A percentile compares a stretch with the other conserved stretches of the same genome.
phyloP scores from a whole-genome alignment of 1,140 invertebrate species.

The Pristionchus pacificus region DNA sequence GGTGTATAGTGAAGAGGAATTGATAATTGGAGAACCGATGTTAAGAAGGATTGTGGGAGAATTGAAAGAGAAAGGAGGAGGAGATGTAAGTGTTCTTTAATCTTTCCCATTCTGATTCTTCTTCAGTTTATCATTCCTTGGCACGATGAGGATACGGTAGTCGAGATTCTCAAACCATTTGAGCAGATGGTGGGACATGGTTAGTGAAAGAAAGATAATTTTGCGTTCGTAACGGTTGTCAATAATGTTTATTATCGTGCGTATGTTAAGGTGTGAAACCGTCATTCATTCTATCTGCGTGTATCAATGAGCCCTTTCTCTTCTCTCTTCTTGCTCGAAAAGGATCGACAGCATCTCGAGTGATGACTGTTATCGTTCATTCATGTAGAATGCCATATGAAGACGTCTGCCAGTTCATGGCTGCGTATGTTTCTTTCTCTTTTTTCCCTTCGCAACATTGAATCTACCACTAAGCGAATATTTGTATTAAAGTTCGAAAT shows the following conservation, averaged over 20 bases:
- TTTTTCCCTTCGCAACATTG: too few relatives aligned
- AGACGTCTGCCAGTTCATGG: not conserved
- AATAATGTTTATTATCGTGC: not conserved
- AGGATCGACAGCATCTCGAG: not conserved
- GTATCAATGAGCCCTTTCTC: not conserved
- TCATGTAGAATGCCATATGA: not conserved
- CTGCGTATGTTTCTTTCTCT: not conserved
- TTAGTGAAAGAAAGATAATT: too few relatives aligned
- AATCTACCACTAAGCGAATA: too few relatives aligned
- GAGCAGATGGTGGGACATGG: not conserved
- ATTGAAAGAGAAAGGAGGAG: constrained; percentile 20
- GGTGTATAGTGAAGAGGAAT: constrained; percentile 13
- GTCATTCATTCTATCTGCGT: not conserved
- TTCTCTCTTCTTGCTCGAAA: not conserved
- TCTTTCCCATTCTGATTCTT: not conserved
- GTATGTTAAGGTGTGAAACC: not conserved
- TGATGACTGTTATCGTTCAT: not conserved
- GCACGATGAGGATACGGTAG: not conserved
- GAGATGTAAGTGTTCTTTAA: constrained; percentile 11
- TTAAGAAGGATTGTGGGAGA: constrained; percentile 19
- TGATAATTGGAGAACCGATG: constrained; percentile 14
- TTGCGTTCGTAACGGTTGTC: not conserved
- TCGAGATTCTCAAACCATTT: not conserved
- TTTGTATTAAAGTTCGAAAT: too few relatives aligned
- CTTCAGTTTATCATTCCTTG: not conserved